Evolutionary conservation across 2,797 vertebrate species (phyloP).

Genomic region (Moxostoma hubbsi): DNA sequence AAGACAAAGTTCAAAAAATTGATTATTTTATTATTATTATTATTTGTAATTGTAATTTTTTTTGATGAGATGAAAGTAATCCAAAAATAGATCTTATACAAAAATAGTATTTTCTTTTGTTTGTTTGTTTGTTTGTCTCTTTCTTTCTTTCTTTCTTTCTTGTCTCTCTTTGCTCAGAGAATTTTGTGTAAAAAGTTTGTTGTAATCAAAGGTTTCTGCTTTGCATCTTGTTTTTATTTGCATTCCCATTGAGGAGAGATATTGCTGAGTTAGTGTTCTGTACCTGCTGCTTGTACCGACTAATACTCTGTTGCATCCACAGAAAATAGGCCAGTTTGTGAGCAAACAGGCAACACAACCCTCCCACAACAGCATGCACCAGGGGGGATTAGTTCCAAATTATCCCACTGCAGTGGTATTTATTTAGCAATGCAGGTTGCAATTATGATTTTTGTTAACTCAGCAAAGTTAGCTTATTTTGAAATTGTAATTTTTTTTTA

Average conservation of each 20-base stretch:
- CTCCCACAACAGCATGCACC: constrained; percentile 68
- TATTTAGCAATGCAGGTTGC: constrained; percentile 68
- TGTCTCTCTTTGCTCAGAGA: constrained; percentile 69
- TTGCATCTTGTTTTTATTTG: constrained; percentile 78
- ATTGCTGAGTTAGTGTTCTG: constrained; percentile 76
- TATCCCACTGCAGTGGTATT: constrained; percentile 69
- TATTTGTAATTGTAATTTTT: too few relatives aligned
- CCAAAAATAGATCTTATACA: constrained; percentile 2
- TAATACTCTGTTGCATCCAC: constrained; percentile 68
- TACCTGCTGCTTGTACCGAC: constrained; percentile 69
- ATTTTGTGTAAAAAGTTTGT: constrained; percentile 69
- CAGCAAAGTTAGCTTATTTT: constrained; percentile 72
- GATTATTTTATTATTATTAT: too few relatives aligned
- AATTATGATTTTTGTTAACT: constrained; percentile 74
- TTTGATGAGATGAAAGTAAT: neutral
- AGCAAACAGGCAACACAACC: constrained; percentile 78
- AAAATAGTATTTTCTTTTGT: neutral
- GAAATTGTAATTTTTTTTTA: constrained; percentile 66
- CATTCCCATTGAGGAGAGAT: constrained; percentile 75
- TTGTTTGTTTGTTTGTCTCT: constrained; percentile 54
- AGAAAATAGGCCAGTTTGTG: constrained; percentile 84
- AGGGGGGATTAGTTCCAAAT: constrained; percentile 66
- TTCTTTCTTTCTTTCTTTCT: constrained; percentile 53
- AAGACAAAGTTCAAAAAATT: too few relatives aligned
- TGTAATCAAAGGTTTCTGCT: constrained; percentile 76